Base-by-base conservation (phyloP, 2,113 vertebrate species). In the Callocephalon fimbriatum region DNA sequence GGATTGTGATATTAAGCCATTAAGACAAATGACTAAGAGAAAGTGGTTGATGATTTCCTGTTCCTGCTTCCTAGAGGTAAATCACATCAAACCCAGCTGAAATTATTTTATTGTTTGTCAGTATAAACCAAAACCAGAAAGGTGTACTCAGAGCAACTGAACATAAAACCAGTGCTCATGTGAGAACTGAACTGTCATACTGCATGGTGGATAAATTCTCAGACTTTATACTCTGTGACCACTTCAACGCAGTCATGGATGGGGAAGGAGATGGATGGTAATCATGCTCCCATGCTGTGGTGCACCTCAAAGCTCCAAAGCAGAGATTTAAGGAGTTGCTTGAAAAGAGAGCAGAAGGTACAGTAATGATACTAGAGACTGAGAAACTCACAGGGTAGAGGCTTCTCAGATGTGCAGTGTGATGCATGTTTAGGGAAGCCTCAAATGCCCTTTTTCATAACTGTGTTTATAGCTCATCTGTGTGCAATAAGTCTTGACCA, bases 401-500 rank as follows among this genome's bases (percentile, higher is more conserved):
- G 61, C 45, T 35, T 89, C 95, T 92, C 95, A 90, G 87, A 94
- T 93, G 62, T 44, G 87, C 45, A 68, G 59, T 44, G 50, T 97
- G 96, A 97, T 97, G 77, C 97, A 98, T 97, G 88, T 95, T 98
- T 98, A 96, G 86, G 91, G 82, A 72, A 92, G 95, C 95, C 98
- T 97, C 97, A 73, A 96, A 96, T 93, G 96, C 90, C 97, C 96
- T 97, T 97, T 98, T 97, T 82, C 97, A 97, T 65, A 95, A 84
- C 66, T 95, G 92, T 97, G 90, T 97, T 98, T 97, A 98, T 86
- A 96, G 95, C 96, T 98, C 97, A 97, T 96, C 95, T 93, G 97
- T 97, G 98, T 70, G 94, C 96, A 97, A 48, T 98, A 98, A 97
- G 95, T 98, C 97, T 98, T 98, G 97, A 95, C 95, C 93, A 35